Conservation (phyloP, 2,113 vertebrate species). For the Sinosuthora webbiana region DNA sequence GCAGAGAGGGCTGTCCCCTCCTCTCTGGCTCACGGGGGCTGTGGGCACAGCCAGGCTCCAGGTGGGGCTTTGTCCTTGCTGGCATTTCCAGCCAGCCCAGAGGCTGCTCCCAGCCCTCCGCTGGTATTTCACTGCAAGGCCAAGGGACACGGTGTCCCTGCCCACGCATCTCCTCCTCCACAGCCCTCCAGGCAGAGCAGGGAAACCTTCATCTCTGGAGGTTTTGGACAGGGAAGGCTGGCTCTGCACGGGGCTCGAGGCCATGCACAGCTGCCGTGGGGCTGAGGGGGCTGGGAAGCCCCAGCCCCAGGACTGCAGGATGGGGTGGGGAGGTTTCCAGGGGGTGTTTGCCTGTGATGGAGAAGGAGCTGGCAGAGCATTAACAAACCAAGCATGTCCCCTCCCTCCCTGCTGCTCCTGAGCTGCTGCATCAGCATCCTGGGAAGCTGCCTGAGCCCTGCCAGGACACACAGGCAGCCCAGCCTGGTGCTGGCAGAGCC, state of each 20-base stretch:
- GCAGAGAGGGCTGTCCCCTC: neutral
- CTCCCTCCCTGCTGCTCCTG: neutral
- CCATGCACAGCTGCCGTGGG: neutral
- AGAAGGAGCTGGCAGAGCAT: neutral
- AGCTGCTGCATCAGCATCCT: neutral
- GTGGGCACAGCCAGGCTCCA: neutral
- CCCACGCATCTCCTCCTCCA: neutral
- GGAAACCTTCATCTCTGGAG: neutral
- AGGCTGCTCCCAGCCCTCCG: neutral
- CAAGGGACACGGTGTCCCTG: neutral
- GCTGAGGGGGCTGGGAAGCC: neutral
- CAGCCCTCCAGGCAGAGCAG: neutral
- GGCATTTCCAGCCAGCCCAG: neutral
- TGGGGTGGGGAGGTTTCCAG: neutral
- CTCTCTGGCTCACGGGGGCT: neutral
- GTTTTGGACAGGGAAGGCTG: neutral
- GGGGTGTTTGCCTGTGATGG: accelerated
- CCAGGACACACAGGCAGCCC: neutral
- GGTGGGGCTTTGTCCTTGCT: neutral
- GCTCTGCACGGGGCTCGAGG: accelerated
- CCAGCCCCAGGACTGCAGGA: neutral
- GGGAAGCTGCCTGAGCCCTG: neutral
- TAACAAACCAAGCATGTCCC: neutral
- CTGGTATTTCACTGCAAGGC: neutral
- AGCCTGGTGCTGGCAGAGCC: neutral